These are phyloP conservation scores for Gorsachius magnificus DNA, from an alignment of 2,797 vertebrate species.

Conservation along the genomic window DNA sequence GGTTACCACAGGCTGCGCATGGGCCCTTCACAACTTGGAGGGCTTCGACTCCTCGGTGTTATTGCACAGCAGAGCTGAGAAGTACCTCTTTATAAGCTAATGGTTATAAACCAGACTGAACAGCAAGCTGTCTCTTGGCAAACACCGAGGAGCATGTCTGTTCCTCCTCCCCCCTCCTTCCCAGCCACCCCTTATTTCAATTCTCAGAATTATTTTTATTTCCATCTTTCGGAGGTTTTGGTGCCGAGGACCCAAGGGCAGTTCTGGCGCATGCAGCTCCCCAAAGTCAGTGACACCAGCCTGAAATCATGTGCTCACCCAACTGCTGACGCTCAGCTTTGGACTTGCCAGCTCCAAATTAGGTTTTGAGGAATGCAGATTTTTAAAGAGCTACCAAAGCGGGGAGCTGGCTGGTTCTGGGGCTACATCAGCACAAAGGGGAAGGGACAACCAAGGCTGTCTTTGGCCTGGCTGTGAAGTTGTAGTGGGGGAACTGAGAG, in stretches of 20 bases:
- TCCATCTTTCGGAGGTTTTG: background rate
- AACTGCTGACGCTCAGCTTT: background rate
- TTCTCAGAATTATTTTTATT: conserved; percentile 23
- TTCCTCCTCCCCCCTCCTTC: background rate
- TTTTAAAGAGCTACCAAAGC: background rate
- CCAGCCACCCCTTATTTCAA: background rate
- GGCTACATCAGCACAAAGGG: background rate
- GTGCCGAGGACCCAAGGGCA: background rate
- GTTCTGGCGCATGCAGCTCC: background rate
- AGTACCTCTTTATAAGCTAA: conserved; percentile 25
- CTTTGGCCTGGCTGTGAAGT: background rate
- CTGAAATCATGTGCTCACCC: background rate
- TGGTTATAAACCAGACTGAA: conserved; percentile 52
- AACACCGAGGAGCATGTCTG: background rate
- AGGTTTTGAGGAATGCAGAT: background rate
- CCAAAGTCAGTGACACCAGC: background rate
- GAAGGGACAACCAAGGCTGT: background rate
- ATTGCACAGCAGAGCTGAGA: conserved; percentile 19
- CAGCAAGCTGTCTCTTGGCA: conserved; percentile 57
- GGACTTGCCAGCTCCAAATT: background rate
- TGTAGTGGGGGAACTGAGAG: background rate
- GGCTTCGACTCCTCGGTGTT: background rate
- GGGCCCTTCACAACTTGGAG: background rate
- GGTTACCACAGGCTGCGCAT: background rate
- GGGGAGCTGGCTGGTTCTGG: background rate